Evolutionary conservation across 2,888 invertebrate genomes (phyloP).

Genomic region (Trichopria drosophilae): DNA sequence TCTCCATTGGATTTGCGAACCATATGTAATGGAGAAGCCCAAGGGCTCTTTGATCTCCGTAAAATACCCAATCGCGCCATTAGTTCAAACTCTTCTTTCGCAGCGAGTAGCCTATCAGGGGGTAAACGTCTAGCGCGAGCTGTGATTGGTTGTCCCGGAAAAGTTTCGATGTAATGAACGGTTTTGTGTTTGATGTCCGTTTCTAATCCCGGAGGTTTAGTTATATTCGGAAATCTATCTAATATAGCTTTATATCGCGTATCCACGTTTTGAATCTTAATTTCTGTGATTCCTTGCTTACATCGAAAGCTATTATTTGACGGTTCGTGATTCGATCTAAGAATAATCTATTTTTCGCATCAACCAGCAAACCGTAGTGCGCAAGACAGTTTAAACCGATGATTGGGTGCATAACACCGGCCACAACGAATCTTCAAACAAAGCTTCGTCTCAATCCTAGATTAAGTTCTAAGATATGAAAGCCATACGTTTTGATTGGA

Average conservation of each 20-base stretch:
- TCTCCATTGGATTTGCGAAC: conserved; percentile 39
- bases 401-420: background rate
- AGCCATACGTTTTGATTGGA: conserved; percentile 44
- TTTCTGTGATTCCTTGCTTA: background rate
- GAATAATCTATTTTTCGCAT: conserved; percentile 21
- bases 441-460: conserved; percentile 44
- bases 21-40: conserved; percentile 52
- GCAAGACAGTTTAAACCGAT: conserved; percentile 4
- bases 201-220: conserved; percentile 19
- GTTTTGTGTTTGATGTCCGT: no score
- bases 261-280: background rate
- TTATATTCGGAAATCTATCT: conserved; percentile 2
- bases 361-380: background rate
- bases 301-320: no score
- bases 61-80: conserved; percentile 53
- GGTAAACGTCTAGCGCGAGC: conserved; percentile 46
- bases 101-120: conserved; percentile 44
- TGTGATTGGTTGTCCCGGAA: conserved; percentile 48
- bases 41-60: conserved; percentile 52
- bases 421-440: conserved; percentile 44
- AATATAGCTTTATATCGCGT: conserved; percentile 2
- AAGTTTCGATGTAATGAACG: conserved; percentile 43
- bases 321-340: conserved; percentile 19
- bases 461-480: conserved; percentile 33
- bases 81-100: conserved; percentile 44